Evolutionary conservation across 1,140 invertebrate genomes (phyloP).

Genomic region (Zaprionus taronus): DNA sequence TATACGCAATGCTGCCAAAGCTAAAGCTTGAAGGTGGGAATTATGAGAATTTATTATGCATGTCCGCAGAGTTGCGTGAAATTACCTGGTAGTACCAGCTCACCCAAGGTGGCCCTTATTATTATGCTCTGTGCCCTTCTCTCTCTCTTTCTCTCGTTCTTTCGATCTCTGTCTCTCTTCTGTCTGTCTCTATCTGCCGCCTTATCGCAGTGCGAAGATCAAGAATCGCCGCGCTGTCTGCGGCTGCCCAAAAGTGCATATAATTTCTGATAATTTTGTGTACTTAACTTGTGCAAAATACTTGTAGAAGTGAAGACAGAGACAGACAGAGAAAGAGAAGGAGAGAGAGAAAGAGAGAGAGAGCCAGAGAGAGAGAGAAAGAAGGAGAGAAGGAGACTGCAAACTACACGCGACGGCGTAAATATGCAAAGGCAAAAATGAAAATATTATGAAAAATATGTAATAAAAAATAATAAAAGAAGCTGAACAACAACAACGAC

Average conservation of each 20-base stretch:
- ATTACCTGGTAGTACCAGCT: constrained; percentile 57
- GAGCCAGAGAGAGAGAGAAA: neutral
- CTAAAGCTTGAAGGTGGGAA: constrained; percentile 41
- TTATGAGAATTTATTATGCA: constrained; percentile 69
- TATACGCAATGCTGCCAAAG: constrained; percentile 21
- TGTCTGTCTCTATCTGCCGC: constrained; percentile 18
- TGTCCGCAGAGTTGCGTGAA: constrained; percentile 77
- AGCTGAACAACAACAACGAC: constrained; percentile 5
- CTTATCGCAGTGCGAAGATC: constrained; percentile 58
- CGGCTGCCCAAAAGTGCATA: constrained; percentile 67
- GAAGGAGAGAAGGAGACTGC: neutral
- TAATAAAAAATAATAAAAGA: constrained; percentile 29
- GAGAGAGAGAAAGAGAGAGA: neutral
- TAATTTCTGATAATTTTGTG: constrained; percentile 81
- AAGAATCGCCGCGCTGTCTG: constrained; percentile 34
- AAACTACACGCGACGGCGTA: constrained; percentile 24
- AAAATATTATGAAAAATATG: constrained; percentile 34
- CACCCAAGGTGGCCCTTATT: constrained; percentile 15
- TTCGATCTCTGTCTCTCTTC: neutral
- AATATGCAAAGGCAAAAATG: constrained; percentile 34
- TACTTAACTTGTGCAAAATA: constrained; percentile 69
- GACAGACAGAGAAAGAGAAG: neutral
- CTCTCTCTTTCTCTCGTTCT: neutral
- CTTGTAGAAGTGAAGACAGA: constrained; percentile 1
- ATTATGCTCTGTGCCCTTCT: neutral